These are phyloP conservation scores for Eupithecia pulchellata DNA, from an alignment of 2,888 invertebrate species.

Conservation along the genomic window DNA sequence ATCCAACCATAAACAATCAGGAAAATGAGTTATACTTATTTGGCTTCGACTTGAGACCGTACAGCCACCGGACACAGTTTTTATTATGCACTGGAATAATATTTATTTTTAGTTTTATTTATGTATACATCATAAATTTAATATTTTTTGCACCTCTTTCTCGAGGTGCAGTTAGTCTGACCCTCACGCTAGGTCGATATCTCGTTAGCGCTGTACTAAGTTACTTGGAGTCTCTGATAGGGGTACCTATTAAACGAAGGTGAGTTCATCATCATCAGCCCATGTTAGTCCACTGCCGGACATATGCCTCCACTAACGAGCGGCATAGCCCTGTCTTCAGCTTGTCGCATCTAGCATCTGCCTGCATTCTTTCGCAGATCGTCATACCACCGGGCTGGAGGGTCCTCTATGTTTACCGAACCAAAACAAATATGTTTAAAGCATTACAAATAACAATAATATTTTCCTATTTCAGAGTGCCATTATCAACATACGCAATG, in stretches of 20 bases:
- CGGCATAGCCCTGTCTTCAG: no score
- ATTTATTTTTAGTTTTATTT: not conserved
- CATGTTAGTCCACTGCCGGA: no score
- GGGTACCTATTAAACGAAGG: not conserved
- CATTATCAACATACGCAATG: conserved; percentile 91
- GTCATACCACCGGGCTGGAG: no score
- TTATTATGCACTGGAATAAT: not conserved
- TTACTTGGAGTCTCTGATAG: not conserved
- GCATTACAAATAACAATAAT: not conserved
- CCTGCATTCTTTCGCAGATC: no score
- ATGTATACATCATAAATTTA: not conserved
- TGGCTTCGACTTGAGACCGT: not conserved
- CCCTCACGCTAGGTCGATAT: not conserved
- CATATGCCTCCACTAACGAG: no score
- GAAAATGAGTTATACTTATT: not conserved
- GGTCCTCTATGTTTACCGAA: no score
- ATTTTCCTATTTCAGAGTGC: conserved; percentile 88
- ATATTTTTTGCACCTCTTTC: not conserved
- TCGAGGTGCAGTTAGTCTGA: not conserved
- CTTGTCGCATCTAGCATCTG: no score
- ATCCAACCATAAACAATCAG: not conserved
- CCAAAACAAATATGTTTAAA: no score
- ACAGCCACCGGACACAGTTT: not conserved
- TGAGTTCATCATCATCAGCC: no score
- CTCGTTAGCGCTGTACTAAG: not conserved